Evolutionary conservation across 2,888 invertebrate genomes (phyloP).

Genomic region (Drosophila nr. fundita): DNA sequence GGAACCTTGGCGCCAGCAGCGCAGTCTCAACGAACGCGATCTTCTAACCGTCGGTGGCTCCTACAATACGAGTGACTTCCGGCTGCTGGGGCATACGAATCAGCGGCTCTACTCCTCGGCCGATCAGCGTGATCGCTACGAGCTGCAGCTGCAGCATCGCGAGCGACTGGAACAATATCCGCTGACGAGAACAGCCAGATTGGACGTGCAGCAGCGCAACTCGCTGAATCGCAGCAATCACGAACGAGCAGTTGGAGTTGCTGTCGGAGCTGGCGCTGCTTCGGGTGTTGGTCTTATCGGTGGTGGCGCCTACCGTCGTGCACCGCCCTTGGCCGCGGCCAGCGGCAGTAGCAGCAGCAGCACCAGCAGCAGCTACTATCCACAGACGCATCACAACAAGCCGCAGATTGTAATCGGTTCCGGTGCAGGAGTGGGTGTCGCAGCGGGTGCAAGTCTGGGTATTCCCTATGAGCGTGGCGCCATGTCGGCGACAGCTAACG

Average conservation of each 20-base stretch:
- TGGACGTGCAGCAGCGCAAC: slow-evolving; percentile 85
- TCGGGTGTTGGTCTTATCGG: slow-evolving; percentile 32
- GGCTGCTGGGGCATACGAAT: slow-evolving; percentile 76
- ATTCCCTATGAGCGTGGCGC: slow-evolving; percentile 74
- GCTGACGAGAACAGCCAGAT: slow-evolving; percentile 82
- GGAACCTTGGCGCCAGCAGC: slow-evolving; percentile 83
- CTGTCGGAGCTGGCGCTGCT: slow-evolving; percentile 24
- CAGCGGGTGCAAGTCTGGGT: slow-evolving; percentile 44
- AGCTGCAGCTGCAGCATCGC: slow-evolving; percentile 82
- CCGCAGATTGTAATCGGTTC: slow-evolving; percentile 84
- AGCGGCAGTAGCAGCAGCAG: slow-evolving; percentile 74
- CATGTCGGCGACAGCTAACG: slow-evolving; percentile 59
- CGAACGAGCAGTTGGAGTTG: slow-evolving; percentile 76
- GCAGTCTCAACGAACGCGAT: slow-evolving; percentile 83
- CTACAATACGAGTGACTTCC: slow-evolving; percentile 73
- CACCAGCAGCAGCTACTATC: slow-evolving; percentile 83
- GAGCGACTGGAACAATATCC: slow-evolving; percentile 83
- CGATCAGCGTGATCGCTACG: slow-evolving; percentile 82
- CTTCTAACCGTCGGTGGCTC: slow-evolving; percentile 76
- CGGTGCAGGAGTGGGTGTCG: slow-evolving; percentile 53
- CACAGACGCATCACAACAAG: slow-evolving; percentile 74
- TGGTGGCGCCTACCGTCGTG: slow-evolving; percentile 69
- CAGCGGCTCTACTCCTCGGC: slow-evolving; percentile 83
- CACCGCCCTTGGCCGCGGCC: slow-evolving; percentile 74
- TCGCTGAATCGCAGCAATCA: slow-evolving; percentile 86